A percentile compares a stretch with the other conserved stretches of the same genome.
These are phyloP conservation scores for Poeciliopsis gracilis DNA, from an alignment of 2,797 vertebrate genomes.

Conservation along the genomic window DNA sequence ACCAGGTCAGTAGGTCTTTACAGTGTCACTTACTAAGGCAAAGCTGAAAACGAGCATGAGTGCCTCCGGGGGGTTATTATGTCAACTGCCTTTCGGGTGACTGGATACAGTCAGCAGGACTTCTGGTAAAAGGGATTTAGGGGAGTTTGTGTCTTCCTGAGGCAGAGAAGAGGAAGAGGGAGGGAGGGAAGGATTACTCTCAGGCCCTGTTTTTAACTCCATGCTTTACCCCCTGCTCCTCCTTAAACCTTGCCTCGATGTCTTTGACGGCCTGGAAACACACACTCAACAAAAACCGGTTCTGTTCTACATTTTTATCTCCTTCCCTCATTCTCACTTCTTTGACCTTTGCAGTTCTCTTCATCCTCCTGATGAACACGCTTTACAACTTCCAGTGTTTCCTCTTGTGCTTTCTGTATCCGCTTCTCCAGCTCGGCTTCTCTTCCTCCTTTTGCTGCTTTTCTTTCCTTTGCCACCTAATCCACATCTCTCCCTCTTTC, in stretches of 20 bases:
- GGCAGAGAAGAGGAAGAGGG: slow-evolving; percentile 19
- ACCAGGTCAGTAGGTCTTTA: slow-evolving; percentile 52
- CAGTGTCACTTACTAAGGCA: slow-evolving; percentile 57
- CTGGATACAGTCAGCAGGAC: slow-evolving; percentile 64
- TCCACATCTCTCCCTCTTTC: neutral
- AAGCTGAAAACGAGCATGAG: slow-evolving; percentile 54
- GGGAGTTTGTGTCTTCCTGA: slow-evolving; percentile 66
- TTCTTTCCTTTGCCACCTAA: slow-evolving; percentile 24
- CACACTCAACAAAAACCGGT: slow-evolving; percentile 61
- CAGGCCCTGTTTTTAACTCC: slow-evolving; percentile 46
- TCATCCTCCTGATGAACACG: slow-evolving; percentile 19
- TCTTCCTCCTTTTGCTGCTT: slow-evolving; percentile 26
- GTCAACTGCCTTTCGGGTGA: slow-evolving; percentile 75
- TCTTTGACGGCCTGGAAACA: slow-evolving; percentile 66
- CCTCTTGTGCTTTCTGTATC: slow-evolving; percentile 14
- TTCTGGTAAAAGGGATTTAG: slow-evolving; percentile 76
- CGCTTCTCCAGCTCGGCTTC: slow-evolving; percentile 1
- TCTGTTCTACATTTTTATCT: slow-evolving; percentile 29
- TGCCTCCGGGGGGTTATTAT: slow-evolving; percentile 62
- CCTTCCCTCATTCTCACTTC: slow-evolving; percentile 20
- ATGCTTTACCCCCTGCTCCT: slow-evolving; percentile 35
- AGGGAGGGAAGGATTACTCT: slow-evolving; percentile 59
- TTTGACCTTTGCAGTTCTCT: slow-evolving; percentile 44
- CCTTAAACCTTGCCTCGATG: slow-evolving; percentile 45
- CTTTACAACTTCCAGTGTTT: slow-evolving; percentile 19